Conservation (phyloP, 2,888 invertebrate genomes). For the Lasioglossum leucozonium region DNA sequence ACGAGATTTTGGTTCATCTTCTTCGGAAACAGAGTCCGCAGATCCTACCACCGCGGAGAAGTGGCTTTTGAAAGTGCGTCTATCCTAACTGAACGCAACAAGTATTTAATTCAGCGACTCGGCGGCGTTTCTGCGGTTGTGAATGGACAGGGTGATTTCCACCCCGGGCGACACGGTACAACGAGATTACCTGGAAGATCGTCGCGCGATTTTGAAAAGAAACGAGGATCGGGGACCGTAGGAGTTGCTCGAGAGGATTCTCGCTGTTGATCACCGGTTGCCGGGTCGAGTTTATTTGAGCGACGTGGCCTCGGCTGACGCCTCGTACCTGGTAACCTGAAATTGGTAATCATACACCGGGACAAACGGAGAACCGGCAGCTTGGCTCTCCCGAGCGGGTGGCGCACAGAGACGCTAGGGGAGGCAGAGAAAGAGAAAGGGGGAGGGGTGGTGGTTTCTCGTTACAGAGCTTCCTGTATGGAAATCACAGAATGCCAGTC, state of each 20-base stretch:
- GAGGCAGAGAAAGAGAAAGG: conserved; percentile 46
- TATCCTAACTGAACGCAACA: background rate
- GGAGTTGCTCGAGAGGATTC: background rate
- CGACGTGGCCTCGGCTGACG: conserved; percentile 32
- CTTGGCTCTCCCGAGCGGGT: conserved; percentile 53
- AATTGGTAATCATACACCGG: conserved; percentile 71
- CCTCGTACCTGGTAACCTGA: conserved; percentile 60
- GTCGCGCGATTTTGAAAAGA: conserved; percentile 1
- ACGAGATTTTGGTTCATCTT: background rate
- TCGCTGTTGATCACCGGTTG: background rate
- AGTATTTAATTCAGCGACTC: background rate
- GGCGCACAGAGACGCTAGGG: conserved; percentile 41
- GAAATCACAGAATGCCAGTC: conserved; percentile 77
- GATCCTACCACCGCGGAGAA: background rate
- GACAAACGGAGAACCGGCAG: conserved; percentile 55
- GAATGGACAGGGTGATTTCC: background rate
- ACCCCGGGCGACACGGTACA: background rate
- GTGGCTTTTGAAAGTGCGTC: background rate
- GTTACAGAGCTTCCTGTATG: conserved; percentile 84
- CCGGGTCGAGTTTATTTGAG: conserved; percentile 28
- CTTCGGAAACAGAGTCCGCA: background rate
- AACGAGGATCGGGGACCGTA: background rate
- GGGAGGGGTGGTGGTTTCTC: conserved; percentile 78
- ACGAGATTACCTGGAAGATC: background rate
- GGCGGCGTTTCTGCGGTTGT: background rate